Evolutionary conservation across 2,888 invertebrate genomes (phyloP).

Genomic region (Podabrus alpinus): DNA sequence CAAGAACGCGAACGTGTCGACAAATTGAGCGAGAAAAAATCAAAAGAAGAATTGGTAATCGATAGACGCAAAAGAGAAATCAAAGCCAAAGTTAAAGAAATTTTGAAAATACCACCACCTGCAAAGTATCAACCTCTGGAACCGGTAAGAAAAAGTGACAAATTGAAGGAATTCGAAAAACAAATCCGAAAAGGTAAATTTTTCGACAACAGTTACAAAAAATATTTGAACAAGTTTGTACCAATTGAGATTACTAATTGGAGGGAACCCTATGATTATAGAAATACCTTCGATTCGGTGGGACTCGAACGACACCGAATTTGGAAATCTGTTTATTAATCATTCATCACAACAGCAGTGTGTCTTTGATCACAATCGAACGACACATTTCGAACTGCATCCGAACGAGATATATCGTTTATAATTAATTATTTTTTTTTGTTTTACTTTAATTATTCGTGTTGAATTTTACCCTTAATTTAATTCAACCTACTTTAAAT

Average conservation of each 20-base stretch:
- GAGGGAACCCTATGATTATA: slow-evolving; percentile 48
- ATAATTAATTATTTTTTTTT: slow-evolving; percentile 11
- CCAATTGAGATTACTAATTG: slow-evolving; percentile 40
- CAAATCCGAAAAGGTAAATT: slow-evolving; percentile 52
- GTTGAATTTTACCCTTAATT: slow-evolving; percentile 8
- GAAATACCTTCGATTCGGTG: slow-evolving; percentile 52
- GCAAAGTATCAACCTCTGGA: slow-evolving; percentile 50
- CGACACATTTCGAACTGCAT: slow-evolving; percentile 41
- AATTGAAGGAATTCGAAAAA: slow-evolving; percentile 49
- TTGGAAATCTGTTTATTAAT: slow-evolving; percentile 51
- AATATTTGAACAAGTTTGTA: slow-evolving; percentile 44
- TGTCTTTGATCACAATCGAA: slow-evolving; percentile 43
- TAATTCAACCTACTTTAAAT: slow-evolving; percentile 2
- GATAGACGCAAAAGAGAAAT: slow-evolving; percentile 50
- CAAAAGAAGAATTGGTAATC: slow-evolving; percentile 49
- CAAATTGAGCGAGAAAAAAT: slow-evolving; percentile 49
- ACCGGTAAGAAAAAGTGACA: slow-evolving; percentile 52
- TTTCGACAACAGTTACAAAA: slow-evolving; percentile 51
- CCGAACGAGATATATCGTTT: slow-evolving; percentile 22
- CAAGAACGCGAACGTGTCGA: slow-evolving; percentile 52
- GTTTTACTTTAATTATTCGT: slow-evolving; percentile 16
- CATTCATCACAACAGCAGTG: slow-evolving; percentile 32
- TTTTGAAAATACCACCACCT: slow-evolving; percentile 40
- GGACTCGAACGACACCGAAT: slow-evolving; percentile 53
- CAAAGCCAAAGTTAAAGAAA: slow-evolving; percentile 43